Base-by-base conservation (phyloP, 2,113 vertebrate genomes). In the Eira barbara region DNA sequence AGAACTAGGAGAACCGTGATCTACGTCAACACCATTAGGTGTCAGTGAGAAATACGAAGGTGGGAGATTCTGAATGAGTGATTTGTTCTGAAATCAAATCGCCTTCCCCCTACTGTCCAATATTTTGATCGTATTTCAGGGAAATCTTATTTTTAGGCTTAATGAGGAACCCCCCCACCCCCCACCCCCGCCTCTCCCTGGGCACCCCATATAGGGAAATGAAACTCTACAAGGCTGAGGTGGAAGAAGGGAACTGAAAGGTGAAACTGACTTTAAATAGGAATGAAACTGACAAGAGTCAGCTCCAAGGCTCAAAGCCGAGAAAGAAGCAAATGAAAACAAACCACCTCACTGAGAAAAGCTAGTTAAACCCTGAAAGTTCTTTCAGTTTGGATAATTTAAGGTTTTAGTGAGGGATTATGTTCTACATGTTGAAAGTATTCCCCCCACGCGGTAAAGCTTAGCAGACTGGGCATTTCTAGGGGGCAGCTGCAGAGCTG, bases 191-290 rank as follows among this genome's bases (percentile, higher is more conserved):
- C 74, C 74, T 61, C 47, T 14, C 10, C 10, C 27, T 0, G 57
- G 65, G 71, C 82, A 63, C 29, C n/a, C 12, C 23, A 27, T 49
- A 78, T 39, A 76, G 84, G 97, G 98, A 98, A 98, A 89, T 96
- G 98, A 98, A 98, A 98, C 97, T 52, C 78, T 89, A 29, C 25
- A 20, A 59, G 63, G 78, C 89, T 71, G 57, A 93, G 94, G 94
- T 93, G 42, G 74, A 89, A 74, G 89, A 84, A 96, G 91, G 98
- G 98, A 98, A 98, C 97, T 73, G 98, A 98, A 94, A 98, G 94
- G 91, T 91, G 97, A 98, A 98, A 98, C 97, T 78, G 42, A 97
- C 97, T 97, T 97, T 95, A 98, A 98, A 98, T 98, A 98, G 98
- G 96, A 97, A 90, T 1, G 97, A 98, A 98, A 98, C 97, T 84